Percentiles rank a stretch among this genome's conserved stretches.
Conservation (phyloP, 2,797 vertebrate genomes). For the Ambastaia sidthimunki region DNA sequence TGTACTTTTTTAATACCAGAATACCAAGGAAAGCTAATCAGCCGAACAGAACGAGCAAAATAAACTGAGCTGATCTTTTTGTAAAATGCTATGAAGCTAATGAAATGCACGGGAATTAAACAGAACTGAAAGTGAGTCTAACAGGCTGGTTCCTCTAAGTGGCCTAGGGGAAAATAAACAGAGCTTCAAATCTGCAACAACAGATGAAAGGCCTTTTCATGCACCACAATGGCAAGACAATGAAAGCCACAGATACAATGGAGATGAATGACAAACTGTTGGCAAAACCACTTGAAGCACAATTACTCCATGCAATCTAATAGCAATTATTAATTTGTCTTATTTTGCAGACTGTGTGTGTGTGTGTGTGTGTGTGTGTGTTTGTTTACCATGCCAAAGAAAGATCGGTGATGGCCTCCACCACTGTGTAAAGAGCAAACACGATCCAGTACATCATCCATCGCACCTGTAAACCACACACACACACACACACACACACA, state of each 20-base stretch:
- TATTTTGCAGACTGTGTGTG: background rate
- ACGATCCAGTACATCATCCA: slow-evolving; percentile 96
- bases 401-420: slow-evolving; percentile 83
- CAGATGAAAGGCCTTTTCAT: slow-evolving; percentile 26
- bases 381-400: slow-evolving; percentile 86
- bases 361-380: too few species aligned
- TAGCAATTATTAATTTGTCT: slow-evolving; percentile 4
- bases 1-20: background rate
- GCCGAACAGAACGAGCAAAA: background rate
- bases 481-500: slow-evolving; percentile 25
- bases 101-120: slow-evolving; percentile 21
- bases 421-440: slow-evolving; percentile 85
- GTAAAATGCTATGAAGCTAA: slow-evolving; percentile 24
- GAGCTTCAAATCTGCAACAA: slow-evolving; percentile 27
- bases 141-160: slow-evolving; percentile 30
- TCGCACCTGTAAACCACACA: slow-evolving; percentile 76
- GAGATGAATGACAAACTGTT: slow-evolving; percentile 20
- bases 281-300: slow-evolving; percentile 25
- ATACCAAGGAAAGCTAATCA: background rate
- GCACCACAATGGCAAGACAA: slow-evolving; percentile 16
- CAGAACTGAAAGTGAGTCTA: slow-evolving; percentile 35
- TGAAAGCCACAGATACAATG: slow-evolving; percentile 10
- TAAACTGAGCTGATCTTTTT: background rate
- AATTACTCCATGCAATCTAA: slow-evolving; percentile 10
- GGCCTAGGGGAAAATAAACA: slow-evolving; percentile 20